Evolutionary conservation across 2,797 vertebrate species (phyloP).

Genomic region (Myotis vivesi): DNA sequence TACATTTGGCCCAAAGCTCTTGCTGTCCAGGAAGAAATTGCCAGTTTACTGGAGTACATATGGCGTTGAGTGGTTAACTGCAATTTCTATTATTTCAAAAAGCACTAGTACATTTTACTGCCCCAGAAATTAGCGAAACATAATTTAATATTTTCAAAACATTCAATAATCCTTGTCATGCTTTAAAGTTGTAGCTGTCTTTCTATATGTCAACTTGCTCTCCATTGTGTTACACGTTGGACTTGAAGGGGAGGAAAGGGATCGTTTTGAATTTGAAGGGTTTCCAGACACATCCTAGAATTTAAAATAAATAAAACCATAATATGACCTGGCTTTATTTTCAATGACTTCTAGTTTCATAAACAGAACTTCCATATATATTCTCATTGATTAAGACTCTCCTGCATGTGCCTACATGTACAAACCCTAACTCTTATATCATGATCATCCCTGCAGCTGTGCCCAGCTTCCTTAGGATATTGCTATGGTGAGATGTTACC

Average conservation of each 20-base stretch:
- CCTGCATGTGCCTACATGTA: not conserved
- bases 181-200: not conserved
- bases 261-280: not conserved
- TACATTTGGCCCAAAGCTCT: not conserved
- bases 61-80: not conserved
- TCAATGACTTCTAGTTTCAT: not conserved
- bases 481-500: not conserved
- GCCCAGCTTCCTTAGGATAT: not conserved
- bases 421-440: not conserved
- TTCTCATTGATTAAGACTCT: not conserved
- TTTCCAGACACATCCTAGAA: not conserved
- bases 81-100: not conserved
- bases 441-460: too few relatives aligned
- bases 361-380: not conserved
- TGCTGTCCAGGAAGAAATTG: not conserved
- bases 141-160: not conserved
- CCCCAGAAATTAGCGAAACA: not conserved
- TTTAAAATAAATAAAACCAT: slow-evolving; percentile 17
- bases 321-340: not conserved
- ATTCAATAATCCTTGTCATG: not conserved
- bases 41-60: not conserved
- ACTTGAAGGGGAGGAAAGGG: not conserved
- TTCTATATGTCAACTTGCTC: not conserved
- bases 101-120: not conserved
- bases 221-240: not conserved